These are phyloP conservation scores for Lycaon pictus DNA, from an alignment of 2,113 vertebrate genomes.

Conservation along the genomic window DNA sequence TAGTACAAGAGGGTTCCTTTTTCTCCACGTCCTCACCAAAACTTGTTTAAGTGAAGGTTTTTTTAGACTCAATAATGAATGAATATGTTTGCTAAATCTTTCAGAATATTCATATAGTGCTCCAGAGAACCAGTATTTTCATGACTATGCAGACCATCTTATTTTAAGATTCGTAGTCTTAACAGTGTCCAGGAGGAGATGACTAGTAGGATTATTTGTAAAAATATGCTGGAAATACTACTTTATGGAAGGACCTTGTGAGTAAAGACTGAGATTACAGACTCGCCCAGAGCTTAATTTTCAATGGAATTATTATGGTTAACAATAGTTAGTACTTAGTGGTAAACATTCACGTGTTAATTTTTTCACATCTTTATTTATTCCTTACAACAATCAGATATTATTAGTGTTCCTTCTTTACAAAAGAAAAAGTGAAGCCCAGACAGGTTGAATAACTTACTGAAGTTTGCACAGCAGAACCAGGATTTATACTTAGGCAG, in stretches of 20 bases:
- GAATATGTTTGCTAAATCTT: background rate
- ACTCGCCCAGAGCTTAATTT: background rate
- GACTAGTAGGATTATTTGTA: background rate
- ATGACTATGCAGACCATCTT: background rate
- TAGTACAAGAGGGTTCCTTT: background rate
- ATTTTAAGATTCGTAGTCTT: background rate
- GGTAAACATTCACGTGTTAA: background rate
- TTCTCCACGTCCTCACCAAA: background rate
- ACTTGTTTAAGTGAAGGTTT: background rate
- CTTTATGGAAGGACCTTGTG: background rate
- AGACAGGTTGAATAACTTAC: background rate
- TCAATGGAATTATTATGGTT: background rate
- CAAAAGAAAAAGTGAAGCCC: background rate
- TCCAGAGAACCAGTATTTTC: slow-evolving; percentile 3
- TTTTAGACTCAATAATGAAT: background rate
- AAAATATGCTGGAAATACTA: background rate
- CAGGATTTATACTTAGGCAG: background rate
- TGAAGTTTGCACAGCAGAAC: background rate
- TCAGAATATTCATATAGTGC: background rate
- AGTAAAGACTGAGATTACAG: background rate
- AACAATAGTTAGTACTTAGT: background rate
- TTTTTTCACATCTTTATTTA: slow-evolving; percentile 11
- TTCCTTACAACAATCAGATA: background rate
- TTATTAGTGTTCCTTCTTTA: background rate
- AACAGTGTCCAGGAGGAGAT: background rate